Evolutionary conservation across 2,113 vertebrate genomes (phyloP).

Genomic region (Centropus unirufus): DNA sequence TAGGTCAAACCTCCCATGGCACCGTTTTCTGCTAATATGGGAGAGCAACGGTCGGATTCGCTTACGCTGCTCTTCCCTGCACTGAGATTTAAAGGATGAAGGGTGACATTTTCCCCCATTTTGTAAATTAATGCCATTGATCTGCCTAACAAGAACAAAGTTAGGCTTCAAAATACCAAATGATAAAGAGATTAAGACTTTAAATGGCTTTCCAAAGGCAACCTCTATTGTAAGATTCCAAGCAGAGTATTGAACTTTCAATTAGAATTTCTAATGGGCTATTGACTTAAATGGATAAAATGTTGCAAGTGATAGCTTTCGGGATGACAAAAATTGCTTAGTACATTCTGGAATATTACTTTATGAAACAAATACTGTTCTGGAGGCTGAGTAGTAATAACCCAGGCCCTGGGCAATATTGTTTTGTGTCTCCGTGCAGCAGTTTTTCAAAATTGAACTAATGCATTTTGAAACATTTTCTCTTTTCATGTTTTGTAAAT

Average conservation of each 20-base stretch:
- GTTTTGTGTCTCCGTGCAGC: slow-evolving; percentile 35
- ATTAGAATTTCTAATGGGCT: slow-evolving; percentile 98
- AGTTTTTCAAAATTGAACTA: slow-evolving; percentile 65
- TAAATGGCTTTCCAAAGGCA: slow-evolving; percentile 94
- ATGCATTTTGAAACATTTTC: slow-evolving; percentile 65
- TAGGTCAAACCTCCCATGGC: slow-evolving; percentile 94
- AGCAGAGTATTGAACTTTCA: slow-evolving; percentile 92
- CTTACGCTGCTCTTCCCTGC: slow-evolving; percentile 82
- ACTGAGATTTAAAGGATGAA: slow-evolving; percentile 92
- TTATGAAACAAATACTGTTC: slow-evolving; percentile 65
- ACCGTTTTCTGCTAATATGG: slow-evolving; percentile 86
- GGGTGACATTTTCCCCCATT: slow-evolving; percentile 95
- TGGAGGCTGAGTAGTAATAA: slow-evolving; percentile 67
- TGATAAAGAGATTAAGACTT: slow-evolving; percentile 97
- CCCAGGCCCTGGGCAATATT: slow-evolving; percentile 55
- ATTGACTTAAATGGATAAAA: slow-evolving; percentile 96
- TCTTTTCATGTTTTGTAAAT: slow-evolving; percentile 66
- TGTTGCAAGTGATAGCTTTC: slow-evolving; percentile 86
- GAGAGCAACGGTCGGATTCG: slow-evolving; percentile 80
- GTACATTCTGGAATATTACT: slow-evolving; percentile 80
- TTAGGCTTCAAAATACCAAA: slow-evolving; percentile 96
- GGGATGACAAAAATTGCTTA: slow-evolving; percentile 85
- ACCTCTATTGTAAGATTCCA: slow-evolving; percentile 88
- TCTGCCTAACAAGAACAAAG: slow-evolving; percentile 97
- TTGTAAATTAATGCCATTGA: slow-evolving; percentile 98